A percentile compares a stretch with the other conserved stretches of the same genome.
phyloP scores from a whole-genome alignment of 2,888 invertebrate species.

The Laothoe populi region DNA sequence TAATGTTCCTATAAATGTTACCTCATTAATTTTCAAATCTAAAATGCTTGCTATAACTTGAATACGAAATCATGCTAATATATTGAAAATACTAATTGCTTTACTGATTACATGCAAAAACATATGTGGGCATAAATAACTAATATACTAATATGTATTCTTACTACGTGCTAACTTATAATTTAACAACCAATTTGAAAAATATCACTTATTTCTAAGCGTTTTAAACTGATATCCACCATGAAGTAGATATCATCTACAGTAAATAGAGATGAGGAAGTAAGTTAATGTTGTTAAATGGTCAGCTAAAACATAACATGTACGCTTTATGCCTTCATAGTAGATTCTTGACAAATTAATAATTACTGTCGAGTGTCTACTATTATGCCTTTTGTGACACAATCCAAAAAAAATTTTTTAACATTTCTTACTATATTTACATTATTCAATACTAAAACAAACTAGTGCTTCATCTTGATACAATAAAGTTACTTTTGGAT shows the following conservation, averaged over 20 bases:
- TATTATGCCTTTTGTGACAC: slow-evolving; percentile 9
- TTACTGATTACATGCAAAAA: not conserved
- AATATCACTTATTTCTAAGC: not conserved
- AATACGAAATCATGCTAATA: not conserved
- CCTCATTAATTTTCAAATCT: not conserved
- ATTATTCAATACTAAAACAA: not conserved
- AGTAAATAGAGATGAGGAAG: not conserved
- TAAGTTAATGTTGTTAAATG: slow-evolving; percentile 12
- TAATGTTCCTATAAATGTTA: not conserved
- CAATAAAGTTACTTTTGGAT: slow-evolving; percentile 6
- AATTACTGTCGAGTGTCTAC: not conserved
- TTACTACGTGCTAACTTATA: slow-evolving; percentile 6
- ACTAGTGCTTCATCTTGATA: not conserved
- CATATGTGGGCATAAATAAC: slow-evolving; percentile 2
- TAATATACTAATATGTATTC: slow-evolving; percentile 9
- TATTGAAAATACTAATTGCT: slow-evolving; percentile 2
- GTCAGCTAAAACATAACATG: not conserved
- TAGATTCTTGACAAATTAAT: slow-evolving; percentile 1
- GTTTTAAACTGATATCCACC: not conserved
- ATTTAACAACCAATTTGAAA: slow-evolving; percentile 16
- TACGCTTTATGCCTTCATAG: not conserved
- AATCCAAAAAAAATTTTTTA: slow-evolving; percentile 2
- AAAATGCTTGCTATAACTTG: not conserved
- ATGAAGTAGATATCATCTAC: not conserved
- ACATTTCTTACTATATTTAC: not conserved